A percentile compares a stretch with the other conserved stretches of the same genome.
Evolutionary conservation across 2,888 invertebrate genomes (phyloP).

Genomic region (Peribatodes rhomboidaria): DNA sequence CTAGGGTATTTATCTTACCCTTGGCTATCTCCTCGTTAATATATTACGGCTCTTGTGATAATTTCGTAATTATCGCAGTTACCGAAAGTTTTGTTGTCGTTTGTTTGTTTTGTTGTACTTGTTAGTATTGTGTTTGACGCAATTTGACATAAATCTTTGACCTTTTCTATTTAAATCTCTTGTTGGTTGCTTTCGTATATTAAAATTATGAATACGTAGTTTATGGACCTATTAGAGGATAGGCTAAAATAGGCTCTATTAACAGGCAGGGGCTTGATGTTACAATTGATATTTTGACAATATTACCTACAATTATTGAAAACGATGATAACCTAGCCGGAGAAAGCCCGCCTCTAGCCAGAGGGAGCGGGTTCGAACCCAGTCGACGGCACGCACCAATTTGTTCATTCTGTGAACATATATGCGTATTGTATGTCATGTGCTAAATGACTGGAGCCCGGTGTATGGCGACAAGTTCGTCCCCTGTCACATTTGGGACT

Average conservation of each 20-base stretch:
- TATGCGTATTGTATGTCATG: too few species aligned
- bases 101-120: constrained; percentile 34
- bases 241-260: background rate
- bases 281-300: too few species aligned
- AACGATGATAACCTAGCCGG: too few species aligned
- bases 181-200: background rate
- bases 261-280: too few species aligned
- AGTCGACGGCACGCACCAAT: too few species aligned
- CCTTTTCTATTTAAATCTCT: background rate
- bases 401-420: too few species aligned
- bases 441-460: too few species aligned
- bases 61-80: constrained; percentile 46
- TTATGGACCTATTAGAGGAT: background rate
- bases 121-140: constrained; percentile 6
- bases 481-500: too few species aligned
- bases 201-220: background rate
- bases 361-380: too few species aligned
- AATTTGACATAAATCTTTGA: constrained; percentile 6
- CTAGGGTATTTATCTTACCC: constrained; percentile 46
- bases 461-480: too few species aligned
- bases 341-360: too few species aligned
- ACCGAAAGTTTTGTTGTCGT: constrained; percentile 32
- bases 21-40: constrained; percentile 46
- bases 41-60: constrained; percentile 46
- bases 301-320: too few species aligned